A percentile compares a stretch with the other conserved stretches of the same genome.
These are phyloP conservation scores for Mylabris phalerata DNA, from an alignment of 1,140 invertebrate species.

Conservation along the genomic window DNA sequence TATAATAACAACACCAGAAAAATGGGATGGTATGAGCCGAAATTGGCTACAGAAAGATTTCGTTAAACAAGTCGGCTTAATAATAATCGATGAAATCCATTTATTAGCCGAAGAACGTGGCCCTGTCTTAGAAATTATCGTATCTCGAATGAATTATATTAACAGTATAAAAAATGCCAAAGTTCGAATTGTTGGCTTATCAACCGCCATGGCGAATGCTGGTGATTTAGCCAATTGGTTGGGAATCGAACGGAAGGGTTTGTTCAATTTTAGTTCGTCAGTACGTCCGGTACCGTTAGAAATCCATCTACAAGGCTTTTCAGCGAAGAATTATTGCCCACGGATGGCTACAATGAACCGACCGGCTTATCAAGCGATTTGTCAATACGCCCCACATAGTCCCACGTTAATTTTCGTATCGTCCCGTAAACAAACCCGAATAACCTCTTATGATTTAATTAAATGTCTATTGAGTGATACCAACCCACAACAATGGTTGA, in stretches of 20 bases:
- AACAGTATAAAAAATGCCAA: conserved; percentile 38
- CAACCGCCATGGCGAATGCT: conserved; percentile 96
- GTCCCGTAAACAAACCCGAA: conserved; percentile 91
- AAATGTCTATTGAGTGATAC: conserved; percentile 86
- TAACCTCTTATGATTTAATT: conserved; percentile 95
- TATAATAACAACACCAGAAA: conserved; percentile 98
- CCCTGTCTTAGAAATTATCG: conserved; percentile 78
- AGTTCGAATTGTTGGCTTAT: conserved; percentile 87
- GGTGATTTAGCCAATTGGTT: conserved; percentile 96
- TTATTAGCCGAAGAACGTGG: conserved; percentile 85
- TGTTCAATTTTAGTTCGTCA: conserved; percentile 97
- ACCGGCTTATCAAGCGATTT: conserved; percentile 94
- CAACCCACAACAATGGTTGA: conserved; percentile 92
- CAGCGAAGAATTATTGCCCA: conserved; percentile 97
- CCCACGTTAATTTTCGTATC: conserved; percentile 96
- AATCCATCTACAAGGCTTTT: conserved; percentile 89
- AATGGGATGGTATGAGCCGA: conserved; percentile 98
- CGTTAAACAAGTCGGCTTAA: conserved; percentile 85
- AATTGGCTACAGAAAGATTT: conserved; percentile 96
- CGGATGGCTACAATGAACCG: conserved; percentile 99
- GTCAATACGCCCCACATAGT: conserved; percentile 82
- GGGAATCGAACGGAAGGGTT: conserved; percentile 76
- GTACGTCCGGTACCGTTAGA: conserved; percentile 96
- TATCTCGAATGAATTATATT: conserved; percentile 57
- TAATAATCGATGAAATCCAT: conserved; percentile 99